phyloP scores from a whole-genome alignment of 2,113 vertebrate species.

The Equus przewalskii region DNA sequence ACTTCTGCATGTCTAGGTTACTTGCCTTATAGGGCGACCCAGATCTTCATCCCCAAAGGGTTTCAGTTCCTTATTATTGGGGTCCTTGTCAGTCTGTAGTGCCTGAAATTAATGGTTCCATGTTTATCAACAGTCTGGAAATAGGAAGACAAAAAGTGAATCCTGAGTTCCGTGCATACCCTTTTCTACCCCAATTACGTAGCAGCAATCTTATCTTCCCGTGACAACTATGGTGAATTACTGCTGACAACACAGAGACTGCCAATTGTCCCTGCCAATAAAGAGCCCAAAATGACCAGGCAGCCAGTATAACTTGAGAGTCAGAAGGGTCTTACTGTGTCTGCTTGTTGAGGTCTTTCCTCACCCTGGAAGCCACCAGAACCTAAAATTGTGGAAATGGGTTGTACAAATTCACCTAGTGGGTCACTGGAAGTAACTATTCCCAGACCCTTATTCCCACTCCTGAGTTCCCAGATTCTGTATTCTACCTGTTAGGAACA shows the following conservation, averaged over 20 bases:
- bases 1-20: not conserved
- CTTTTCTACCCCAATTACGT: not conserved
- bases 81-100: not conserved
- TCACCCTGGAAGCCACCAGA: not conserved
- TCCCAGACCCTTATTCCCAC: not conserved
- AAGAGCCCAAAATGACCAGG: not conserved
- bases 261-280: not conserved
- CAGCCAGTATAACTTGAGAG: not conserved
- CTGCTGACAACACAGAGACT: not conserved
- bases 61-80: not conserved
- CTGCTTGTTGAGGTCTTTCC: not conserved
- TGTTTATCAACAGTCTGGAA: not conserved
- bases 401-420: not conserved
- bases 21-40: not conserved
- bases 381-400: not conserved
- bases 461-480: not conserved
- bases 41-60: not conserved
- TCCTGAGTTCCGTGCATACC: not conserved
- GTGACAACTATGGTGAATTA: not conserved
- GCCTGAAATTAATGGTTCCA: not conserved
- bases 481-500: not conserved
- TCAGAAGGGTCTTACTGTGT: not conserved
- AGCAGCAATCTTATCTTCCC: not conserved
- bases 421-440: not conserved
- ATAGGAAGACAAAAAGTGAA: not conserved